Conservation (phyloP, 2,888 invertebrate species). For the Cheilosia soror region DNA sequence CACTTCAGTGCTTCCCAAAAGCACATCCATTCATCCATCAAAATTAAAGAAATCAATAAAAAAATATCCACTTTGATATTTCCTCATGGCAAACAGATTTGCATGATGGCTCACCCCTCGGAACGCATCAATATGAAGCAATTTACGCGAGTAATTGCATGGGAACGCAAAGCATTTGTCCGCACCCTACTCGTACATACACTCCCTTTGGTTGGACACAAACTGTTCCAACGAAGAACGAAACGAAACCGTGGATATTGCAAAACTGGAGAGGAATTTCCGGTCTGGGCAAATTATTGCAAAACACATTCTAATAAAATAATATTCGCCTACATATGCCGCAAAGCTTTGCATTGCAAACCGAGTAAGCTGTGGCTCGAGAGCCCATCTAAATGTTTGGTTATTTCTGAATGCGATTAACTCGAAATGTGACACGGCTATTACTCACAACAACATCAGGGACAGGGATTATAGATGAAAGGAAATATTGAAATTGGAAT, state of each 20-base stretch:
- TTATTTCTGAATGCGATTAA: conserved; percentile 2
- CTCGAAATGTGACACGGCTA: neutral
- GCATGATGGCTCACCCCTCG: neutral
- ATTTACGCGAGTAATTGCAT: conserved; percentile 18
- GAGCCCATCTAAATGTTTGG: conserved; percentile 20
- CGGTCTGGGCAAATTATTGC: conserved; percentile 46
- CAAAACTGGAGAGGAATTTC: conserved; percentile 55
- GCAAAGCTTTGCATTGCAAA: neutral
- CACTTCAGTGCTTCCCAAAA: neutral
- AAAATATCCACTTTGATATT: neutral
- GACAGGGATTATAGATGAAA: neutral
- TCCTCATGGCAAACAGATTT: neutral
- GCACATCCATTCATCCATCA: neutral
- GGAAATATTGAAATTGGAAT: too few species aligned
- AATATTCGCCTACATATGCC: conserved; percentile 16
- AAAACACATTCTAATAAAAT: conserved; percentile 23
- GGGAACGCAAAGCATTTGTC: conserved; percentile 8
- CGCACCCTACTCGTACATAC: neutral
- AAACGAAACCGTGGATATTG: conserved; percentile 2
- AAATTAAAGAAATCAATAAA: conserved; percentile 2
- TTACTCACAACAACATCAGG: conserved; percentile 13
- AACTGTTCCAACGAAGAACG: neutral
- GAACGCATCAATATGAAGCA: conserved; percentile 15
- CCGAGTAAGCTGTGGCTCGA: conserved; percentile 2
- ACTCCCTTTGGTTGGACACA: neutral